Evolutionary conservation across 1,140 invertebrate genomes (phyloP), one percentile per base, ranked within the genome.

Genomic region (Ctenoplectra terminalis): DNA sequence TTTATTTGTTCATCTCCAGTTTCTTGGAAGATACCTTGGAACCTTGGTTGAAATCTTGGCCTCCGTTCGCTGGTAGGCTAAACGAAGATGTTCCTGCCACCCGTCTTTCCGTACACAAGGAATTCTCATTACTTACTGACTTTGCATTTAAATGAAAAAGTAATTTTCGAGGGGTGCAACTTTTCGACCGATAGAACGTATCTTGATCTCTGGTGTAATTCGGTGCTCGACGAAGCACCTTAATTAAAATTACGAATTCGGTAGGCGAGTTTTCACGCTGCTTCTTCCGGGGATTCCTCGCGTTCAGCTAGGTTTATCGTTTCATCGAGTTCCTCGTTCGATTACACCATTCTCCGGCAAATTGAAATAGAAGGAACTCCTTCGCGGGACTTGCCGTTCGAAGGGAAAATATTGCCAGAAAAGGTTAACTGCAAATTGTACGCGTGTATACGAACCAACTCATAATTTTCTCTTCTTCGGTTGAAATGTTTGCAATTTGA

Each of bases 131-230:
- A 63, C 69, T n/a, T 40, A 15, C 17, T 15, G 61, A 74, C 71
- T 84, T 84, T 84, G 82, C 82, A 84, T 84, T 81, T 84, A 84
- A 84, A 84, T 84, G 78, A 81, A 84, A 81, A 81, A 84, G 64
- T 81, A 81, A 40, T 64, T 84, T 56, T 64, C 64, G 52, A 83
- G 61, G 11, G 50, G 8, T 26, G 69, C 81, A 67, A 34, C 37
- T 31, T 13, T 29, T 20, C 37, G 23, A 34, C 37, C 71, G 43
- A 58, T 67, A 50, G 72, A 58, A 56, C 63, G 48, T 74, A 81
- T 76, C 78, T 81, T 40, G 71, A 81, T 81, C 72, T 69, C 64
- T 23, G 63, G 13, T 26, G 7, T 46, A n/a, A n/a, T n/a, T n/a
- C n/a, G n/a, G n/a, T n/a, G n/a, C n/a, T n/a, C n/a, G n/a, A 29